These are phyloP conservation scores for Tangara arthus DNA, from an alignment of 2,797 vertebrate genomes.

Conservation along the genomic window DNA sequence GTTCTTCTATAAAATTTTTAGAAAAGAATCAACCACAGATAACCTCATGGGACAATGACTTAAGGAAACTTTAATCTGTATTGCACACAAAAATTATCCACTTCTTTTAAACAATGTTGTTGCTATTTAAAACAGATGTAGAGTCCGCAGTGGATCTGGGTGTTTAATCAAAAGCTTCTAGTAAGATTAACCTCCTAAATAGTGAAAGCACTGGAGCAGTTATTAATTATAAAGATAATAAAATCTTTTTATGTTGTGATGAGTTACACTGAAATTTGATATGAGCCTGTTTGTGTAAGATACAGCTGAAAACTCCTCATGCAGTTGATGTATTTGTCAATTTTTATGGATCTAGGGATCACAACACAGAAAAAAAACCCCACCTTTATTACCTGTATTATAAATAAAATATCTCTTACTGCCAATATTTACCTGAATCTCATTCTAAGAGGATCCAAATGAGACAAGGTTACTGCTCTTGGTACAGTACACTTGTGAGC, in stretches of 20 bases:
- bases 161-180: slow-evolving; percentile 21
- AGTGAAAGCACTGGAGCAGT: background rate
- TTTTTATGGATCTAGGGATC: background rate
- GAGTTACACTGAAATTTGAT: background rate
- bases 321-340: background rate
- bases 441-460: background rate
- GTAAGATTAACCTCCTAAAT: background rate
- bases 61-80: background rate
- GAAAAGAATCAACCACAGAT: background rate
- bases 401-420: background rate
- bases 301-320: background rate
- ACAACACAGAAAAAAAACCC: accelerated
- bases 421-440: background rate
- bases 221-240: slow-evolving; percentile 28
- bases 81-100: background rate
- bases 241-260: background rate
- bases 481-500: background rate
- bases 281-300: background rate
- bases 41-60: background rate
- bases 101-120: background rate
- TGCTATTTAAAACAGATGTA: slow-evolving; percentile 28
- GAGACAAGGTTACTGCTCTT: background rate
- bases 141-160: background rate
- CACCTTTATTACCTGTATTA: background rate
- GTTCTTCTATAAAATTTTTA: background rate